phyloP scores from a whole-genome alignment of 2,797 vertebrate genomes.

The Pitangus sulphuratus region DNA sequence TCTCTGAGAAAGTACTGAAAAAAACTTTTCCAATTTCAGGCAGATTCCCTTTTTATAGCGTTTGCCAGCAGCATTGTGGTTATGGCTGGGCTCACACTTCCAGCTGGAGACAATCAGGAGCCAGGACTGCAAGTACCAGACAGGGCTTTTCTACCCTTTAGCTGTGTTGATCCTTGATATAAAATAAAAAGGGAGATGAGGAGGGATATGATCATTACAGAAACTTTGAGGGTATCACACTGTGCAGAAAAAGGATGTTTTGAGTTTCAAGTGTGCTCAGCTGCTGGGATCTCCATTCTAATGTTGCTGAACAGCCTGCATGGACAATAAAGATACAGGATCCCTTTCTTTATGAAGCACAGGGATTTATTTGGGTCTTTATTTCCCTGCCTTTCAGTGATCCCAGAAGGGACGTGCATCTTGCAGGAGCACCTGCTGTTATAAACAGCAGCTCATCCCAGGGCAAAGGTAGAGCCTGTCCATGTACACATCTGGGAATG shows the following conservation, averaged over 20 bases:
- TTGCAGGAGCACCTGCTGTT: not conserved
- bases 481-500: not conserved
- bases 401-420: not conserved
- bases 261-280: not conserved
- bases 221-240: not conserved
- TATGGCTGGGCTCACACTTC: not conserved
- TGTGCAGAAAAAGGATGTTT: not conserved
- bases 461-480: not conserved
- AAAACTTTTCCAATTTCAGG: not conserved
- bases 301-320: not conserved
- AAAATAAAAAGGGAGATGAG: not conserved
- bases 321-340: not conserved
- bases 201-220: not conserved
- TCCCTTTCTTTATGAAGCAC: not conserved
- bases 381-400: not conserved
- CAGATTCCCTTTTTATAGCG: conserved; percentile 30
- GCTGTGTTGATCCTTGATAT: not conserved
- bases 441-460: not conserved
- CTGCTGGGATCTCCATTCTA: not conserved
- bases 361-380: not conserved
- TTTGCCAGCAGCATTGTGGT: not conserved
- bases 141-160: not conserved
- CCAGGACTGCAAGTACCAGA: not conserved
- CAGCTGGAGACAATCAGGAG: not conserved
- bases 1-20: not conserved